Evolutionary conservation across 2,113 vertebrate species (phyloP).

Genomic region (Tupaia chinensis): DNA sequence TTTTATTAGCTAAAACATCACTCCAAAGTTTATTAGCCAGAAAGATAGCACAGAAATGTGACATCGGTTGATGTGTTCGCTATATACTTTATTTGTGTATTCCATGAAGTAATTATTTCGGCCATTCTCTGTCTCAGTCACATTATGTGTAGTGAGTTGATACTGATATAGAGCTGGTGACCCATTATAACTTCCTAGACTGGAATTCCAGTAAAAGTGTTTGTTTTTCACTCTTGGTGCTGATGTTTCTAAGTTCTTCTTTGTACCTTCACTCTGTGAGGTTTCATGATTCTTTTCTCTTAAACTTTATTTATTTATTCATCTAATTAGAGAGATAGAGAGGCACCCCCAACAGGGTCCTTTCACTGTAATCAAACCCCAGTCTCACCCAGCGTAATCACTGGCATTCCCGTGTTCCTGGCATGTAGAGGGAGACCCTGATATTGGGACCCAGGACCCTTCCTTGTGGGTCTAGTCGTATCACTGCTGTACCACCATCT

Average conservation of each 20-base stretch:
- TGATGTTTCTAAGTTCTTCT: neutral
- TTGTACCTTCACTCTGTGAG: neutral
- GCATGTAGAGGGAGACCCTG: too few species aligned
- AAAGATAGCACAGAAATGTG: neutral
- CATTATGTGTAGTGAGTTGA: neutral
- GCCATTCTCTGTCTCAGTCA: neutral
- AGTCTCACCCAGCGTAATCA: too few species aligned
- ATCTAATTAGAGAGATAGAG: too few species aligned
- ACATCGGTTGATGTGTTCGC: neutral
- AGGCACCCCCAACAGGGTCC: too few species aligned
- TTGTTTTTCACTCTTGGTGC: neutral
- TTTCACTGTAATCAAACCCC: too few species aligned
- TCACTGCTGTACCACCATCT: too few species aligned
- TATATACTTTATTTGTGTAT: neutral
- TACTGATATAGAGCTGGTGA: neutral
- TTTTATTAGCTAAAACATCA: conserved; percentile 34
- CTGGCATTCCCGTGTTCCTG: too few species aligned
- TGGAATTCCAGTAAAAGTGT: neutral
- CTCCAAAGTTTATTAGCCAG: neutral
- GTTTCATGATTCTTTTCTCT: neutral
- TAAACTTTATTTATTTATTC: too few species aligned
- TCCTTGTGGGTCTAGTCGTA: too few species aligned
- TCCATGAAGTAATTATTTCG: neutral
- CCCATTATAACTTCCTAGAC: neutral
- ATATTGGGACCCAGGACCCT: too few species aligned